phyloP scores from a whole-genome alignment of 2,888 invertebrate species.

The Phorcus lineatus region DNA sequence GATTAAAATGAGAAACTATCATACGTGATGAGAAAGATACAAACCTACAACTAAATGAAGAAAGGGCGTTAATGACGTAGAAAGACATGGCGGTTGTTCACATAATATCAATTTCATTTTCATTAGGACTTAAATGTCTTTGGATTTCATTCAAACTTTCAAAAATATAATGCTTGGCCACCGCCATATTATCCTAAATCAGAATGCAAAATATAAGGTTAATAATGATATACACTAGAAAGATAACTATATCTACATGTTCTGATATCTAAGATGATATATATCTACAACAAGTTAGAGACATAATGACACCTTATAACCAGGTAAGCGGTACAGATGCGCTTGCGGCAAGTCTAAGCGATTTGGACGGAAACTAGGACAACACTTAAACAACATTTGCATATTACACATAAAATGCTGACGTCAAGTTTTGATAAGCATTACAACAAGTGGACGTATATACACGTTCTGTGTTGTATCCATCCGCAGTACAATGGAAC shows the following conservation, averaged over 20 bases:
- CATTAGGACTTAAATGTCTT: background rate
- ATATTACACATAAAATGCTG: slow-evolving; percentile 28
- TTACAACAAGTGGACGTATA: slow-evolving; percentile 26
- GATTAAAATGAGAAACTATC: slow-evolving; percentile 11
- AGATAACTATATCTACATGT: background rate
- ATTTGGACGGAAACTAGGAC: slow-evolving; percentile 28
- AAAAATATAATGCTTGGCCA: background rate
- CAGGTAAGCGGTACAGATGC: slow-evolving; percentile 9
- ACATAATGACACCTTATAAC: slow-evolving; percentile 20
- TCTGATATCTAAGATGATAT: slow-evolving; percentile 12
- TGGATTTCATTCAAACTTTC: slow-evolving; percentile 5
- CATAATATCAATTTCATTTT: background rate
- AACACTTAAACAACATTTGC: slow-evolving; percentile 22
- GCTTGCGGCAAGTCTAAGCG: slow-evolving; percentile 31
- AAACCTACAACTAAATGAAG: background rate
- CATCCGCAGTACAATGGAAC: slow-evolving; percentile 12
- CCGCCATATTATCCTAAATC: slow-evolving; percentile 1
- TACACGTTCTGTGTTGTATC: slow-evolving; percentile 24
- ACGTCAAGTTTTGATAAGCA: slow-evolving; percentile 25
- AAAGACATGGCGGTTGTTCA: slow-evolving; percentile 15
- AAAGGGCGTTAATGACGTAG: background rate
- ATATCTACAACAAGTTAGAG: slow-evolving; percentile 12
- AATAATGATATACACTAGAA: background rate
- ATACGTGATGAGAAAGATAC: background rate
- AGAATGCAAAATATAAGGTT: background rate